Base-by-base conservation (phyloP, 2,113 vertebrate species). In the Nannobrachium achirus region DNA sequence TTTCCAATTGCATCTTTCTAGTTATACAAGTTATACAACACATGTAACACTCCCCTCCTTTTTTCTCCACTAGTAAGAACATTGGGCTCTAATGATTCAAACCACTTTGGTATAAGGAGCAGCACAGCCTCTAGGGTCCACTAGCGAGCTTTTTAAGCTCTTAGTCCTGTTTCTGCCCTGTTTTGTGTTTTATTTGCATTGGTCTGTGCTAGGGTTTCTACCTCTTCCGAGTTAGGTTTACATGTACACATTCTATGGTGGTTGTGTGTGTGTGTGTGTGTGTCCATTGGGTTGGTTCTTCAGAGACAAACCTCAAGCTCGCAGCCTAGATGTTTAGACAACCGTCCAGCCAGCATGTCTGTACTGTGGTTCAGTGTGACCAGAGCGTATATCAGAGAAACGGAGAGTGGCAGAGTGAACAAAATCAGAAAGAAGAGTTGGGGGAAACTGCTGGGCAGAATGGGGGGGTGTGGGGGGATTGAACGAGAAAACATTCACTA, bases 141-240 rank as follows among this genome's bases (percentile, higher is more conserved):
- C 25, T 5, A 33, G 25, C 2, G 25, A 33, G 25, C 25, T 33
- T 33, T 33, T 33, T 33, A 33, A 33, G 25, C 25, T 33, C n/a
- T 33, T 3, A 33, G 25, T 33, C 25, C 25, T 33, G 25, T 33
- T 33, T 33, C 25, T 33, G 25, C 25, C 25, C 25, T 56, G 72
- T 73, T 48, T 48, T 48, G 11, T 48, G 9, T 41, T 6, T 63
- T 74, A 45, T 50, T 82, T 75, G 58, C 69, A 66, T 66, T 48
- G 8, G 69, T 64, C 67, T 75, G 74, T 60, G 73, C 73, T 76
- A 65, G 75, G 48, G 80, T 87, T 88, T 88, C 78, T 75, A 75
- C 70, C 61, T 51, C 56, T 14, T 77, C 79, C 42, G 49, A 45
- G 9, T 48, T 46, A 57, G 73, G 64, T 77, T 80, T 69, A 71